Base-by-base conservation (phyloP, 2,797 vertebrate genomes). In the Scolopax bukidnonensis region DNA sequence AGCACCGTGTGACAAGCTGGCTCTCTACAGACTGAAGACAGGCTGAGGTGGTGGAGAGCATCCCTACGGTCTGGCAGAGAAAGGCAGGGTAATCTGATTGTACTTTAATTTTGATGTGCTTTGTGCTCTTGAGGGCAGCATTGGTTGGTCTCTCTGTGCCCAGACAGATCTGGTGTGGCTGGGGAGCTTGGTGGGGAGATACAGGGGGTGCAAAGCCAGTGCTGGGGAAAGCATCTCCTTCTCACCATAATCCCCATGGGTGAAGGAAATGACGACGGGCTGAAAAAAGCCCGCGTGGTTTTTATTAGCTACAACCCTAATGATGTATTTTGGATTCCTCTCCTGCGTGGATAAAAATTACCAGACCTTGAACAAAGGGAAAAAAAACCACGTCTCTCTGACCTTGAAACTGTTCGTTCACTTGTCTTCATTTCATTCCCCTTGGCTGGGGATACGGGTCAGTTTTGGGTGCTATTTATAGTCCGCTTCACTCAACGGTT, bases 401-500 rank as follows among this genome's bases (percentile, higher is more conserved):
- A 94, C 95, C 95, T 96, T 97, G 94, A 95, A 94, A 92, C 88
- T 89, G 78, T 94, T 96, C 53, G 43, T 83, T 97, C 92, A 90
- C 95, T 96, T 7, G 63, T 95, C 95, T 96, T 96, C 93, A 94
- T 96, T 96, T 94, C 93, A 89, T 85, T 95, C 71, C 94, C 68
- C 88, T 89, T 23, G 10, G 84, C 93, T 96, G 90, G 78, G 93
- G 90, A 90, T 95, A 65, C 57, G 1, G 94, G 95, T 95, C 94
- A 95, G 93, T 95, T 96, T 96, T 96, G 95, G 95, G 95, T 93
- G 93, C 94, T 97, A 95, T 96, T 97, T 96, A 94, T 96, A 93
- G 89, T 76, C 64, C 1, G 5, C 59, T 94, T 90, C 50, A 16
- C 94, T 97, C 40, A 57, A 84, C 11, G 43, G 78, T 95, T 96